Conservation (phyloP, 2,113 vertebrate genomes). For the Dicentrarchus labrax region DNA sequence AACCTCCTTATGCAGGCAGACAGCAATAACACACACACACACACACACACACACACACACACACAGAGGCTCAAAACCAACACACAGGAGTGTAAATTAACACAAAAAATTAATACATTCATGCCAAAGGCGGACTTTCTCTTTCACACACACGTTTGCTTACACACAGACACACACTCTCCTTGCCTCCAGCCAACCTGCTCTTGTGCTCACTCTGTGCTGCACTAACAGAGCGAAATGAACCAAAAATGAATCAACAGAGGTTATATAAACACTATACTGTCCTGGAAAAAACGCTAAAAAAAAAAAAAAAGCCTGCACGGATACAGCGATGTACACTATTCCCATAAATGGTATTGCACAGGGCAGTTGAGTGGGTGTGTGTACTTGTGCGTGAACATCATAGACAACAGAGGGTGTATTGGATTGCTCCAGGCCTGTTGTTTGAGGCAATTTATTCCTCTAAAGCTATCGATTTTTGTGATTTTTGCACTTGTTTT, state of each 20-base stretch:
- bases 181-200: constrained; percentile 40
- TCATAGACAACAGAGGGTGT: constrained; percentile 14
- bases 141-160: background rate
- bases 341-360: constrained; percentile 17
- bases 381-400: constrained; percentile 7
- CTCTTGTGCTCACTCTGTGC: constrained; percentile 23
- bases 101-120: constrained; percentile 57
- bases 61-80: constrained; percentile 20
- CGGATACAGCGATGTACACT: constrained; percentile 3
- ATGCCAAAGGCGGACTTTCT: constrained; percentile 8
- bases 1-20: constrained; percentile 57
- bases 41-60: constrained; percentile 14
- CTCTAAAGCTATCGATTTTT: constrained; percentile 44
- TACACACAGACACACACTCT: background rate
- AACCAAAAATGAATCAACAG: constrained; percentile 41
- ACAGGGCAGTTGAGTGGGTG: constrained; percentile 21
- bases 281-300: background rate
- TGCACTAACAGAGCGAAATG: constrained; percentile 20
- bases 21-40: constrained; percentile 11
- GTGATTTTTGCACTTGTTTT: background rate
- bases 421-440: constrained; percentile 31
- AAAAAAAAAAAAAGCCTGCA: constrained; percentile 12
- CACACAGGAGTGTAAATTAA: constrained; percentile 43
- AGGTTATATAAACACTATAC: constrained; percentile 60
- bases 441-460: constrained; percentile 55